Evolutionary conservation across 2,888 invertebrate species (phyloP), one percentile per base, ranked within the genome.

Genomic region (Odontothrips loti): DNA sequence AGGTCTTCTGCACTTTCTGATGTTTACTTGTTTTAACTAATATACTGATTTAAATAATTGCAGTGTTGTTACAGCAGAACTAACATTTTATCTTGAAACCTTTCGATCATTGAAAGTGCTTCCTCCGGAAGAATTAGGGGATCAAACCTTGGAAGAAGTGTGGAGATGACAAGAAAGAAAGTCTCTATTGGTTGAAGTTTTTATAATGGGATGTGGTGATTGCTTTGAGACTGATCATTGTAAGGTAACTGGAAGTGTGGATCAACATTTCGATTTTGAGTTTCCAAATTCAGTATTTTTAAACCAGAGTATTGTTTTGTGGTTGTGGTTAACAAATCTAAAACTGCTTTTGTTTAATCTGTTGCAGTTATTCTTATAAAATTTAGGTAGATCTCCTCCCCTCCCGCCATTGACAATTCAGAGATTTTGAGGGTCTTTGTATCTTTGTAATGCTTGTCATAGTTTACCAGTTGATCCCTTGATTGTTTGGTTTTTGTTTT

Each of bases 21-120:
- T 63, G 17, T 2, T 47, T 8, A 43, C 17, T 48, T 27, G 8
- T 79, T 68, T 81, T 23, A 79, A 3, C n/a, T 20, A 80, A 27
- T 15, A 29, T 43, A 78, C 23, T 79, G n/a, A 51, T 17, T n/a
- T 47, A 27, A 48, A 80, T 81, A 82, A 84, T 86, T 85, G 58
- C 84, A 89, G 89, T 78, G 93, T 96, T 81, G 96, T 97, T n/a
- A 96, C 95, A 58, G 95, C 96, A 12, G 97, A 97, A 89, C 88
- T 96, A 85, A 95, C 95, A 83, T 96, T 96, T 88, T 97, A 97
- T 87, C 90, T 95, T 85, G 95, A 96, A 88, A 96, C 95, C 82
- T 90, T 97, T 85, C 92, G 94, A 86, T 93, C 93, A 84, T 89
- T 96, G 51, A 92, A 93, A 87, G 93, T 95, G 48, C 89, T 96